Evolutionary conservation across 1,140 invertebrate genomes (phyloP), one percentile per base, ranked within the genome.

Genomic region (Lordiphosa stackelbergi): DNA sequence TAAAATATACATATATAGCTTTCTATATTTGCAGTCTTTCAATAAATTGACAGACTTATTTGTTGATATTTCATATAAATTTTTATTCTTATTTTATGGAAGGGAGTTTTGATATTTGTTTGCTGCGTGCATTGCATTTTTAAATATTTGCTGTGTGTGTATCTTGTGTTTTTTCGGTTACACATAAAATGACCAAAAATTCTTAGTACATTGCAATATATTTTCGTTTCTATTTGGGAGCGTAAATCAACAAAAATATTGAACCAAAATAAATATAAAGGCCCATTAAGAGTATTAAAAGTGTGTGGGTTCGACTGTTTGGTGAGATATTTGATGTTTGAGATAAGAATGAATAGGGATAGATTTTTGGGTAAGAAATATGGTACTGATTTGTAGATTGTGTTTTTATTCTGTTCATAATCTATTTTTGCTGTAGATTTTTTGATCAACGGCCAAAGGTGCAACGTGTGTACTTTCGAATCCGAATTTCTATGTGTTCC

Each of bases 241-340:
- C 13, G 19, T 57, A 48, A 58, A 28, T 47, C 46, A 47, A 57
- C 16, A 61, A 3, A 49, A 13, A 59, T 31, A 45, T 42, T 3
- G 11, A n/a, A 24, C 6, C 9, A 38, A 51, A 60, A 43, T 36
- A 59, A 60, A 60, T 43, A 48, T 36, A 13, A 38, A 12, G 13
- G 13, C 55, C 19, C 34, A 43, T 62, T 13, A 31, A 49, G 13
- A 12, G n/a, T 45, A 36, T 64, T 13, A 28, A 41, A 31, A 40
- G 48, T 11, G 36, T 19, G 10, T 19, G 19, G 2, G 19, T 19
- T 19, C 19, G 2, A 3, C 19, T 19, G 19, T 1, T 19, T 19
- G 19, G 19, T n/a, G n/a, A 9, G 19, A 13, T 24, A 24, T 24
- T 24, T 24, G n/a, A n/a, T n/a, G n/a, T n/a, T n/a, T n/a, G n/a